Conservation (phyloP, 2,888 invertebrate genomes). For the Pachliopta kotzebuea region DNA sequence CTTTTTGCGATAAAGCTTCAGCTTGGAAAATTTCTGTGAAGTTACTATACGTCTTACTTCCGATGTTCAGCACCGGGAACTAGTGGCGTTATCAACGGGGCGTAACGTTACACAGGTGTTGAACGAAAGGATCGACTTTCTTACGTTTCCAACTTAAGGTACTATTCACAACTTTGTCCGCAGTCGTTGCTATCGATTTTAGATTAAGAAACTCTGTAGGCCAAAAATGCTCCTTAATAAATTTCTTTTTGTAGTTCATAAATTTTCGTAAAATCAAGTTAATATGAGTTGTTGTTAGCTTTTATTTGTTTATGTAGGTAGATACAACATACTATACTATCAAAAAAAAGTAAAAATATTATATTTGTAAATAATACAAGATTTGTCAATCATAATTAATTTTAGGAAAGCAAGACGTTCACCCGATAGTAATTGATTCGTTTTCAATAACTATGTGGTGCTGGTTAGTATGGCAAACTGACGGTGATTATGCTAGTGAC, state of each 20-base stretch:
- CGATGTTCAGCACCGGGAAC: constrained; percentile 45
- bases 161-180: constrained; percentile 73
- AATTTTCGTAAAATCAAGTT: constrained; percentile 13
- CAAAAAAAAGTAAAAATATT: no score
- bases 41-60: constrained; percentile 57
- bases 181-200: constrained; percentile 75
- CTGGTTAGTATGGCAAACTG: no score
- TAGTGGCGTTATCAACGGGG: constrained; percentile 61
- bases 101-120: constrained; percentile 72
- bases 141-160: constrained; percentile 69
- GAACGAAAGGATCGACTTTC: constrained; percentile 66
- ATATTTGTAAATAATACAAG: no score
- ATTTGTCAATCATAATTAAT: no score
- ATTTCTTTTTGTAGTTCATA: constrained; percentile 42
- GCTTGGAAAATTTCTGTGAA: constrained; percentile 30
- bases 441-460: no score
- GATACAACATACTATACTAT: neutral
- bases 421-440: no score
- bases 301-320: constrained; percentile 4
- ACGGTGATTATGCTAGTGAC: no score
- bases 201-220: constrained; percentile 76
- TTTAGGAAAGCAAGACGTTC: no score
- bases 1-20: constrained; percentile 7
- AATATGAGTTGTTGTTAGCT: constrained; percentile 20
- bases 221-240: constrained; percentile 74